Evolutionary conservation across 2,113 vertebrate species (phyloP), one percentile per base, ranked within the genome.

Genomic region (Clinocottus analis): DNA sequence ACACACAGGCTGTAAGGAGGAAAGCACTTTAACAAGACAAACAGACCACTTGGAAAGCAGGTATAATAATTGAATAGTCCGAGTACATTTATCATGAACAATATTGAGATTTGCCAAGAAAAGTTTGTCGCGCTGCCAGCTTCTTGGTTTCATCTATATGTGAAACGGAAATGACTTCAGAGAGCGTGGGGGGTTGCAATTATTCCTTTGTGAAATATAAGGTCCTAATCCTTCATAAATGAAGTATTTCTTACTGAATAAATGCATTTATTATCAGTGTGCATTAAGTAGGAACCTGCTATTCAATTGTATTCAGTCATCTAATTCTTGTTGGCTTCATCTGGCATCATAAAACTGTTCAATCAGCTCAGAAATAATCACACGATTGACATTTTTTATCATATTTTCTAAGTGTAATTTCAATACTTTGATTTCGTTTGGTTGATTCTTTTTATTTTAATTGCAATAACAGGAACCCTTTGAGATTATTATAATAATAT

Each of bases 1-100:
- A 39, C 37, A 31, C 53, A 23, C 69, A 71, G 21, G 5, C 29
- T 29, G 71, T 27, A 49, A 59, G 35, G 69, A 73, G 51, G 61
- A 60, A 63, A 55, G 17, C 25, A 66, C 35, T 62, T 58, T 39
- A 43, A 64, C 53, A 63, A 47, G 16, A 39, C 2, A 23, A 63
- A 77, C 60, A 33, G 60, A 71, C 55, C 49, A 64, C 60, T 82
- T 88, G 23, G 66, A 89, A 75, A 84, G 11, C 58, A 58, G 53
- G 61, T 51, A 66, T 43, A 77, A 84, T 87, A 31, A 77, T 64
- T 83, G 75, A 37, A 70, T 69, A 47, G 31, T 7, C 49, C 55
- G 21, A 55, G 49, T 83, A 77, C 87, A 85, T 91, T 85, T 76
- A 85, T 93, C 77, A 84, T 81, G 75, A 85, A 80, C 63, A 78